phyloP scores from a whole-genome alignment of 2,888 invertebrate species.

The Philereme vetulata region DNA sequence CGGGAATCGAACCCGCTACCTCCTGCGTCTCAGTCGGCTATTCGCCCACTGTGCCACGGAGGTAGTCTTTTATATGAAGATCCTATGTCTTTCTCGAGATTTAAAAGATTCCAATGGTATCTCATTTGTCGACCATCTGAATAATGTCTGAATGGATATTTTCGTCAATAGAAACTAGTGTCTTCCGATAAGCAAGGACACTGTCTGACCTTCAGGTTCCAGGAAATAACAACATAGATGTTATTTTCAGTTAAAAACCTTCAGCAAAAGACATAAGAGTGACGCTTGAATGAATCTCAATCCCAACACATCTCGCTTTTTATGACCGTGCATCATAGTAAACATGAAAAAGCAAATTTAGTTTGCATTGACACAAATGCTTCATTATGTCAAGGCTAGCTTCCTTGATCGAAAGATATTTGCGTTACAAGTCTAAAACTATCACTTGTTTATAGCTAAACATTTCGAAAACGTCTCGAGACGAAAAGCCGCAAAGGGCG shows the following conservation, averaged over 20 bases:
- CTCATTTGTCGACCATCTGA: no score
- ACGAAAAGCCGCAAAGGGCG: no score
- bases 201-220: background rate
- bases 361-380: conserved; percentile 24
- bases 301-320: conserved; percentile 6
- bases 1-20: no score
- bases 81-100: no score
- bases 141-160: background rate
- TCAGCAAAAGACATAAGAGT: background rate
- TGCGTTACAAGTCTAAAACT: conserved; percentile 9
- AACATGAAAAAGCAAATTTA: conserved; percentile 24
- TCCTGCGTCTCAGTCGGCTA: no score
- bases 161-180: background rate
- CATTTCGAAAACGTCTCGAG: no score
- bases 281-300: conserved; percentile 7
- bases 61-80: no score
- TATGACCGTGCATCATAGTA: conserved; percentile 5
- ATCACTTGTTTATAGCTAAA: no score
- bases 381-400: conserved; percentile 25
- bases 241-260: background rate
- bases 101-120: no score
- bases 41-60: no score
- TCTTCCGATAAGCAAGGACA: background rate
- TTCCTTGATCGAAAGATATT: conserved; percentile 26
- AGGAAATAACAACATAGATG: background rate